These are phyloP conservation scores for Chaetophractus vellerosus DNA, from an alignment of 2,797 vertebrate species.

Conservation along the genomic window DNA sequence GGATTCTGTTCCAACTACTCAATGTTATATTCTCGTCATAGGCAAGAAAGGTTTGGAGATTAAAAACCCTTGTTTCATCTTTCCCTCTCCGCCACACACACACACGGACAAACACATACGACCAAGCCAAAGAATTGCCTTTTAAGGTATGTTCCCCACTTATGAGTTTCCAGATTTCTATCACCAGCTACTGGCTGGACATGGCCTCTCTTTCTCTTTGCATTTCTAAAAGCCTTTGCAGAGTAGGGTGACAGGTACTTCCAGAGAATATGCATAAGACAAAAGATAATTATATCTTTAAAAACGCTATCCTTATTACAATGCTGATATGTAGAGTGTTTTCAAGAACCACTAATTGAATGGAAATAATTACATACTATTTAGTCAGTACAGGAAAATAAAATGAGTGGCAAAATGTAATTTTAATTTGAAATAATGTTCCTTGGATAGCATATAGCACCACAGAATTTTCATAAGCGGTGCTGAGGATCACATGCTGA, in stretches of 20 bases:
- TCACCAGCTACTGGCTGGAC: background rate
- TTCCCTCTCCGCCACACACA: background rate
- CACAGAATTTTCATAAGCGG: background rate
- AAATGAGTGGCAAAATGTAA: background rate
- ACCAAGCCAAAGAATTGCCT: background rate
- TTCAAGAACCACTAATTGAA: constrained; percentile 16
- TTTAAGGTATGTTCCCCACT: background rate
- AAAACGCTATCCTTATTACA: constrained; percentile 2
- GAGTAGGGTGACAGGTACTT: background rate
- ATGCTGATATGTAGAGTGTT: background rate
- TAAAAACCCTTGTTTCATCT: background rate
- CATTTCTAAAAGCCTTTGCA: background rate
- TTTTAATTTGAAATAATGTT: background rate
- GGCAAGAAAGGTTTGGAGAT: background rate
- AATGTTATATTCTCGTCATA: background rate
- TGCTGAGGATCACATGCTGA: background rate
- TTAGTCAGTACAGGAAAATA: constrained; percentile 16
- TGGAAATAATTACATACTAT: background rate
- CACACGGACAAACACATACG: background rate
- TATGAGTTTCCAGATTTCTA: background rate
- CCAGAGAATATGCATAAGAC: background rate
- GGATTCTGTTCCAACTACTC: background rate
- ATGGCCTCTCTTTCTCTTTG: background rate
- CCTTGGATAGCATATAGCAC: background rate
- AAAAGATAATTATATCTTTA: constrained; percentile 1